A percentile compares a stretch with the other conserved stretches of the same genome.
Evolutionary conservation across 2,888 invertebrate species (phyloP).

Genomic region (Quadroppia sp.): DNA sequence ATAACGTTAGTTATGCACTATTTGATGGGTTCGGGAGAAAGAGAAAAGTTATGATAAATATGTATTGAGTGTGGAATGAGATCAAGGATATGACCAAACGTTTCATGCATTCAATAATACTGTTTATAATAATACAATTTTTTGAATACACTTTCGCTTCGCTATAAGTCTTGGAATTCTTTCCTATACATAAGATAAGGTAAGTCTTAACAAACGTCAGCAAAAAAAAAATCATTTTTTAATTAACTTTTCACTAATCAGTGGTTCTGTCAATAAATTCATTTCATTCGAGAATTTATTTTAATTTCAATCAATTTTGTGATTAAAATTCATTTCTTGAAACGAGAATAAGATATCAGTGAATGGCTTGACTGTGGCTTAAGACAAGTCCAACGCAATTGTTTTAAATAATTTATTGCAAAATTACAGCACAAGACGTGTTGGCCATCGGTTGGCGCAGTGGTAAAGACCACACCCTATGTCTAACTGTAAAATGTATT

Average conservation of each 20-base stretch:
- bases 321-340: conserved; percentile 9
- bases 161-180: not conserved
- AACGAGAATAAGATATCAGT: not conserved
- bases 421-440: not conserved
- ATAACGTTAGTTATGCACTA: not conserved
- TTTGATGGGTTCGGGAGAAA: not conserved
- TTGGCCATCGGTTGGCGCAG: not conserved
- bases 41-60: not conserved
- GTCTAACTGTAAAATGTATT: not conserved
- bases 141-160: not conserved
- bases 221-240: not conserved
- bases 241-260: not conserved
- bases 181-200: not conserved
- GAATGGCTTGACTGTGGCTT: not conserved
- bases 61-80: not conserved
- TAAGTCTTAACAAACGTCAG: not conserved
- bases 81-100: conserved; percentile 16
- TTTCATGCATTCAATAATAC: too few relatives aligned
- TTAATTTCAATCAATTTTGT: not conserved
- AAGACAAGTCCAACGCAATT: conserved; percentile 3
- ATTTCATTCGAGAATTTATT: not conserved
- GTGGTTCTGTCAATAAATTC: conserved; percentile 3
- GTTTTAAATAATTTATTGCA: not conserved
- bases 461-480: conserved; percentile 19
- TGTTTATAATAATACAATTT: too few relatives aligned